A percentile compares a stretch with the other conserved stretches of the same genome.
phyloP scores from a whole-genome alignment of 2,888 invertebrate species.

The Fragum sueziense region DNA sequence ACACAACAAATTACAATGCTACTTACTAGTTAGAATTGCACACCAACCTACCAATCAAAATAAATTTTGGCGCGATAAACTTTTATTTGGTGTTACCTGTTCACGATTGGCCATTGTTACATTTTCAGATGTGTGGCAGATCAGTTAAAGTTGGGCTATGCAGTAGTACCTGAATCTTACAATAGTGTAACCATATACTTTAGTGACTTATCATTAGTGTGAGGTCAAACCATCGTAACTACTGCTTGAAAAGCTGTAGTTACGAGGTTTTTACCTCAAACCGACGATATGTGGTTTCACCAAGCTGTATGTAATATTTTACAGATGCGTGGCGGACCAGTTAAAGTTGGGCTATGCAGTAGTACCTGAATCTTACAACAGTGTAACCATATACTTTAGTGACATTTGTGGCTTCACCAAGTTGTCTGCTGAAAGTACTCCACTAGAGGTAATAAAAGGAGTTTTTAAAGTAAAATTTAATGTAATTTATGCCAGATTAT shows the following conservation, averaged over 20 bases:
- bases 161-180: conserved; percentile 94
- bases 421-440: conserved; percentile 70
- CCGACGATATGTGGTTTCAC: conserved; percentile 84
- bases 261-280: too few species aligned
- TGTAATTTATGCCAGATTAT: too few species aligned
- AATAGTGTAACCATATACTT: conserved; percentile 97
- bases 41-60: too few species aligned
- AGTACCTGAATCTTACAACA: conserved; percentile 94
- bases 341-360: conserved; percentile 94
- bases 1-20: too few species aligned
- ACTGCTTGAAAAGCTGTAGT: too few species aligned
- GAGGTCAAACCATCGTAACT: too few species aligned
- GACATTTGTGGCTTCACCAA: conserved; percentile 85
- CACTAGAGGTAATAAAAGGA: conserved; percentile 69
- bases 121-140: conserved; percentile 87
- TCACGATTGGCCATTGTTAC: too few species aligned
- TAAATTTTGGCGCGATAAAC: too few species aligned
- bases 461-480: too few species aligned
- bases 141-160: conserved; percentile 92
- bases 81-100: too few species aligned
- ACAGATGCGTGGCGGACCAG: conserved; percentile 89
- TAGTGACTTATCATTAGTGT: too few species aligned
- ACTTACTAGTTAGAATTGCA: too few species aligned
- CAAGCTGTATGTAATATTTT: conserved; percentile 67
- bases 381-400: conserved; percentile 96